phyloP scores from a whole-genome alignment of 2,797 vertebrate species.

The Sebastes steindachneri region DNA sequence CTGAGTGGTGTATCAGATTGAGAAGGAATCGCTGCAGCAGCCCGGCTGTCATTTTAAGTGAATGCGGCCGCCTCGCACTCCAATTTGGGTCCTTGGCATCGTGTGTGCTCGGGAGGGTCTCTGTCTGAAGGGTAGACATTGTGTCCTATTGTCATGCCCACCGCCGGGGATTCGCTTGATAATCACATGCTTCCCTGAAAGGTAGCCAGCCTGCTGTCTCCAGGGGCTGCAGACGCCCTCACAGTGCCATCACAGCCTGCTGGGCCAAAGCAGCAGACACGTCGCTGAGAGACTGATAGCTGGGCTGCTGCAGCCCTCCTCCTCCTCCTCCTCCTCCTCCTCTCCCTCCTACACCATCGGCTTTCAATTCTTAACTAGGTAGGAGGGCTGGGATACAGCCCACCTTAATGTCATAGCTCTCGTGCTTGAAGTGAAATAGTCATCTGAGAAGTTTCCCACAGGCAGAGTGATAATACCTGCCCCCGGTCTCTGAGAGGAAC shows the following conservation, averaged over 20 bases:
- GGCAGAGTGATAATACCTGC: slow-evolving; percentile 35
- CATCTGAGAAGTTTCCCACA: slow-evolving; percentile 53
- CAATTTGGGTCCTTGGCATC: slow-evolving; percentile 19
- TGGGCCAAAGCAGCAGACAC: slow-evolving; percentile 38
- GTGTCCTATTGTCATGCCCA: slow-evolving; percentile 39
- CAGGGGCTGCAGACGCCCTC: slow-evolving; percentile 55
- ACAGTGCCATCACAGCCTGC: slow-evolving; percentile 45
- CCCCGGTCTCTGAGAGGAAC: slow-evolving; percentile 13
- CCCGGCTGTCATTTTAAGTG: neutral
- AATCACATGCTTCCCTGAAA: slow-evolving; percentile 58
- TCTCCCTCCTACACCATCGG: slow-evolving; percentile 8
- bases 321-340: slow-evolving; percentile 8
- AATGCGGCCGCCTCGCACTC: slow-evolving; percentile 7
- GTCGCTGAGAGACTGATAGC: slow-evolving; percentile 51
- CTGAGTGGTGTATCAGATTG: neutral
- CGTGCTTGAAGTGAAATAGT: slow-evolving; percentile 31
- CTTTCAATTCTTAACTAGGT: slow-evolving; percentile 40
- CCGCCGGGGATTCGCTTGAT: slow-evolving; percentile 44
- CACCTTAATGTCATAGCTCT: slow-evolving; percentile 49
- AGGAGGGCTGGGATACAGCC: slow-evolving; percentile 42
- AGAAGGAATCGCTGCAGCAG: neutral
- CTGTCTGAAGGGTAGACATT: slow-evolving; percentile 29
- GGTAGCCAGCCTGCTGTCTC: slow-evolving; percentile 56
- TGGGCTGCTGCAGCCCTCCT: slow-evolving; percentile 41
- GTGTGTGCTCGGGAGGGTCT: neutral